Conservation (phyloP, 2,113 vertebrate genomes). For the Carassius carassius region DNA sequence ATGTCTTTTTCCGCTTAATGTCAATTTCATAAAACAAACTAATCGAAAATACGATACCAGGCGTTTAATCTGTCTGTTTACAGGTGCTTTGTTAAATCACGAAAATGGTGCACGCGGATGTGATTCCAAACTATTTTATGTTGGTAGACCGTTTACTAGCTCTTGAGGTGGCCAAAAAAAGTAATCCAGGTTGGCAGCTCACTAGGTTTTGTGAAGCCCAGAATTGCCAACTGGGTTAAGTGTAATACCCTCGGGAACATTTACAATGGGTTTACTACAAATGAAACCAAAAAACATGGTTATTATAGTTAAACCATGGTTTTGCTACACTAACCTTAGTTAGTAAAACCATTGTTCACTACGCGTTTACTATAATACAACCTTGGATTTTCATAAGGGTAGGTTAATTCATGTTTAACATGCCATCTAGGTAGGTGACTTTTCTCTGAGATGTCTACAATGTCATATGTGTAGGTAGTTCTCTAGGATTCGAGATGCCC, state of each 20-base stretch:
- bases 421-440: background rate
- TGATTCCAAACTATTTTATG: background rate
- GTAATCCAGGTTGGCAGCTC: background rate
- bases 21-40: background rate
- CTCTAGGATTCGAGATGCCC: background rate
- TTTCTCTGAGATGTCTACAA: background rate
- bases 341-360: too few relatives aligned
- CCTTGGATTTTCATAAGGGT: too few relatives aligned
- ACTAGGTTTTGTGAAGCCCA: background rate
- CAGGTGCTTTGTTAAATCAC: background rate
- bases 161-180: background rate
- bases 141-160: background rate
- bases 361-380: too few relatives aligned
- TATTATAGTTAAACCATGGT: too few relatives aligned
- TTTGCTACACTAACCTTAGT: too few relatives aligned
- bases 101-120: background rate
- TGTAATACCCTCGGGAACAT: too few relatives aligned
- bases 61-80: background rate
- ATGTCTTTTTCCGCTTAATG: background rate
- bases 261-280: too few relatives aligned
- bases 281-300: too few relatives aligned
- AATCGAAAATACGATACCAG: background rate
- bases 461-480: background rate
- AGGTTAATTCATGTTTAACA: background rate
- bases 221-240: background rate